A percentile compares a stretch with the other conserved stretches of the same genome.
These are phyloP conservation scores for Bos indicus DNA, from an alignment of 2,113 vertebrate species.

Conservation along the genomic window DNA sequence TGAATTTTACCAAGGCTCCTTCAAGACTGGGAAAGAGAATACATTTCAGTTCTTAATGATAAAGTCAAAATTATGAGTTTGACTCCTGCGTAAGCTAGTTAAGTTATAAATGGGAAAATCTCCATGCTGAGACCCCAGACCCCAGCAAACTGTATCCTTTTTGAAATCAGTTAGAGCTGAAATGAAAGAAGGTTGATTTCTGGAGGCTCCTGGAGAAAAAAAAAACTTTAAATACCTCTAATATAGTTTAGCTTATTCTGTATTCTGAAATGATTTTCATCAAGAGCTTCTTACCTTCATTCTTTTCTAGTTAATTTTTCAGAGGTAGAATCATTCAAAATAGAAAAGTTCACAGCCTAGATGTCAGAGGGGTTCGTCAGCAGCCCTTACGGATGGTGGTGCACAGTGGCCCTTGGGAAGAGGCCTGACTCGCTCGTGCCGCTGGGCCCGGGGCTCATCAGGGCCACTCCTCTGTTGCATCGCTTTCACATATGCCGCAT, in stretches of 20 bases:
- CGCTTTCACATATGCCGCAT: neutral
- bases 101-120: neutral
- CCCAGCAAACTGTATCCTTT: neutral
- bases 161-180: neutral
- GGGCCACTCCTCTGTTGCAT: neutral
- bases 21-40: neutral
- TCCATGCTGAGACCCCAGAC: neutral
- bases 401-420: too few species aligned
- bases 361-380: neutral
- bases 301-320: conserved; percentile 29
- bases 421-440: neutral
- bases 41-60: neutral
- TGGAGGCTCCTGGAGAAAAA: neutral
- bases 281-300: neutral
- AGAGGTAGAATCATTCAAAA: neutral
- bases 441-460: neutral
- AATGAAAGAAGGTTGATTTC: neutral
- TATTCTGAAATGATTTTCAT: conserved; percentile 37
- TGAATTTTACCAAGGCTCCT: conserved; percentile 22
- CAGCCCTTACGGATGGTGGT: neutral
- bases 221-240: neutral
- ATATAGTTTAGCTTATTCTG: neutral
- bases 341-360: neutral
- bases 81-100: neutral
- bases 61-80: neutral